Evolutionary conservation across 2,797 vertebrate genomes (phyloP).

Genomic region (Chelonia mydas): DNA sequence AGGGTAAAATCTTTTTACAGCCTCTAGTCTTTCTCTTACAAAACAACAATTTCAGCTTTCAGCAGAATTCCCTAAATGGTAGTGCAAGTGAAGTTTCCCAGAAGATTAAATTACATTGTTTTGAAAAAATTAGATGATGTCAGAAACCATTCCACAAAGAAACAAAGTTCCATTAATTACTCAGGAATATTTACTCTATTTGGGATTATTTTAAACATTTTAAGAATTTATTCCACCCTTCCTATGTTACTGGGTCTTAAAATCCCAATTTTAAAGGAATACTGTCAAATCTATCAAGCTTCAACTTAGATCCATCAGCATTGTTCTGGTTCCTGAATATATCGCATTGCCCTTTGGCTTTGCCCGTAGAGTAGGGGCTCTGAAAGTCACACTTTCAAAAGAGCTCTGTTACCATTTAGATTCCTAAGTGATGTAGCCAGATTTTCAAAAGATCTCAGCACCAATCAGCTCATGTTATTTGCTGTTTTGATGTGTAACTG

Average conservation of each 20-base stretch:
- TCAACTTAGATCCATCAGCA: neutral
- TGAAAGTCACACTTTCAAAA: neutral
- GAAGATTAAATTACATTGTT: slow-evolving; percentile 21
- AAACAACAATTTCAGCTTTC: neutral
- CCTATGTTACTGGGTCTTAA: slow-evolving; percentile 1
- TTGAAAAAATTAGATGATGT: slow-evolving; percentile 45
- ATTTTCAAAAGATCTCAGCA: neutral
- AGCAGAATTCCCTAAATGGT: slow-evolving; percentile 16
- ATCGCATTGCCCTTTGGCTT: neutral
- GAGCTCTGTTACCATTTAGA: neutral
- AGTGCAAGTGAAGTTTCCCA: slow-evolving; percentile 40
- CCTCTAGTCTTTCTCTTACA: neutral
- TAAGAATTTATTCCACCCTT: neutral
- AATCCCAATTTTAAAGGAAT: neutral
- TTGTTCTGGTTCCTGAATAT: neutral
- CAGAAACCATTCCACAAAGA: slow-evolving; percentile 17
- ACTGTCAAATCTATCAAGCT: neutral
- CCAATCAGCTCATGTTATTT: neutral
- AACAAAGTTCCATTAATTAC: slow-evolving; percentile 1
- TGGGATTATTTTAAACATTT: neutral
- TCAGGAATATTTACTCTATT: slow-evolving; percentile 18
- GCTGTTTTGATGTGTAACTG: neutral
- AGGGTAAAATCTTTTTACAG: neutral
- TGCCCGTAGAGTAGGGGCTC: neutral
- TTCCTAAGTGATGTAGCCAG: neutral